phyloP scores from a whole-genome alignment of 2,797 vertebrate species.

The Ambastaia sidthimunki region DNA sequence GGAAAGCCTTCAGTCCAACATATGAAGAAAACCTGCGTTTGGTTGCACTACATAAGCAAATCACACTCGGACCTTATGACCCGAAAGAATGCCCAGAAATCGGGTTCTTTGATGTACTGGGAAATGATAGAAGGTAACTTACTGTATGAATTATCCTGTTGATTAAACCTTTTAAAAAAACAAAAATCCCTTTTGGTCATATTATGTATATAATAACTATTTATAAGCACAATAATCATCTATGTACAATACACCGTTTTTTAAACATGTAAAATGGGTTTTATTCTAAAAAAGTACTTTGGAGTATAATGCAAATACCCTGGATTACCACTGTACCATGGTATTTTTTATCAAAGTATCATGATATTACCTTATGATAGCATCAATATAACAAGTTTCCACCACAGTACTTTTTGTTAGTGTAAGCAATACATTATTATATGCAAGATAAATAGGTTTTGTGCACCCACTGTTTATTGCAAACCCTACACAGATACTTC shows the following conservation, averaged over 20 bases:
- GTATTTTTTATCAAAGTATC: too few relatives aligned
- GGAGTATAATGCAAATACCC: too few relatives aligned
- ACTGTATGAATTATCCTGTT: neutral
- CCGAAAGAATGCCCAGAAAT: conserved; percentile 93
- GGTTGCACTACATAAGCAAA: conserved; percentile 94
- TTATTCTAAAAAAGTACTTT: too few relatives aligned
- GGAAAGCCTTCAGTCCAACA: conserved; percentile 98
- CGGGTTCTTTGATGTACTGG: conserved; percentile 97
- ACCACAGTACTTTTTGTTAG: too few relatives aligned
- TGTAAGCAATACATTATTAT: neutral
- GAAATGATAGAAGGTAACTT: conserved; percentile 93
- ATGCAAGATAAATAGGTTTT: neutral
- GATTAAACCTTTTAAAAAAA: neutral
- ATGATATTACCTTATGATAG: too few relatives aligned
- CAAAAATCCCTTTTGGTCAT: neutral
- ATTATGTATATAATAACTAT: neutral
- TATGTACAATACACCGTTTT: too few relatives aligned
- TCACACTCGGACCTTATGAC: conserved; percentile 91
- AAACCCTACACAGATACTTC: neutral
- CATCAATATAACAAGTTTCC: too few relatives aligned
- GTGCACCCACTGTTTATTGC: neutral
- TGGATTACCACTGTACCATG: too few relatives aligned
- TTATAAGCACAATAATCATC: neutral
- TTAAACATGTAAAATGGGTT: too few relatives aligned
- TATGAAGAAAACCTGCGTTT: conserved; percentile 97